Evolutionary conservation across 2,888 invertebrate genomes (phyloP), one percentile per base, ranked within the genome.

Genomic region (Resseliella maxima): DNA sequence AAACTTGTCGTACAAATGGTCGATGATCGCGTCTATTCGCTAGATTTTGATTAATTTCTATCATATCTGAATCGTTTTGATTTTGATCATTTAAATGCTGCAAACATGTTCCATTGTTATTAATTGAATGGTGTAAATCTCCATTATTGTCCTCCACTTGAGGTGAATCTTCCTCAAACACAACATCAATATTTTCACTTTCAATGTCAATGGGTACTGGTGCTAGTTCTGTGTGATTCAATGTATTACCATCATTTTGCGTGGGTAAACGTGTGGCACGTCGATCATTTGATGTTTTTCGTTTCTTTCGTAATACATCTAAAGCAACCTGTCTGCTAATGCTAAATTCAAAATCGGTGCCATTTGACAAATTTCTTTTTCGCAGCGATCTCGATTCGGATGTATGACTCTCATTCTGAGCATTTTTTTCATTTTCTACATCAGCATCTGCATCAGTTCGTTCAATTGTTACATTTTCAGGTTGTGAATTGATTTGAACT

Each of bases 141-240:
- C 46, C 41, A 41, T 8, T 41, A 12, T 41, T n/a, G n/a, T n/a
- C n/a, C 5, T 64, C 64, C 64, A 64, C 24, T 64, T 24, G 27
- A 31, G 15, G 35, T n/a, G 83, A 83, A n/a, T 83, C 83, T 83
- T 83, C 72, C 38, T 83, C 38, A 24, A 83, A 83, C 38, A 83
- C 83, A 6, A 83, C 83, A 10, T 83, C 38, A 38, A 83, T 83
- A 38, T 83, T 38, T 83, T 83, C 83, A 38, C 83, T 83, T n/a
- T 83, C 83, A 0, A 38, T 21, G 24, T 83, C 83, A 6, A 36
- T 38, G n/a, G n/a, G 21, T 38, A 0, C 21, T 15, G 6, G 24
- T 15, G 27, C 3, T 64, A 5, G 27, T 83, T 83, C 38, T 3
- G 38, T 83, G 5, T 83, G 83, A 38, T 38, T n/a, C 0, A 38